These are phyloP conservation scores for Ctenodactylus gundi DNA, from an alignment of 2,113 vertebrate species.

Conservation along the genomic window DNA sequence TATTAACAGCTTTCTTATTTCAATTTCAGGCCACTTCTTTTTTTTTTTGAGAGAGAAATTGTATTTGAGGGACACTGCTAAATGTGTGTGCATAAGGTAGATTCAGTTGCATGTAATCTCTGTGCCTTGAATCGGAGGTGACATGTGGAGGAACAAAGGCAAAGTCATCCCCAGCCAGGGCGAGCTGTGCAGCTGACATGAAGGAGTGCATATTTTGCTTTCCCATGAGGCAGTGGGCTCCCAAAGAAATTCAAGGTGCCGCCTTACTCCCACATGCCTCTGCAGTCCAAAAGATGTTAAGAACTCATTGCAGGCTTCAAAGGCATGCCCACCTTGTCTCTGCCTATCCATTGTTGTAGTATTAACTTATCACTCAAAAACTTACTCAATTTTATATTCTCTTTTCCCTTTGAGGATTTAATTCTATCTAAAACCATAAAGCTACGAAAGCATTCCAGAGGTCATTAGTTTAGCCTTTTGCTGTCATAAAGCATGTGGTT, in stretches of 20 bases:
- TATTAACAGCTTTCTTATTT: background rate
- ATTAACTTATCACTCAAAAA: constrained; percentile 53
- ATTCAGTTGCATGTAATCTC: background rate
- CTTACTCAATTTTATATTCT: constrained; percentile 50
- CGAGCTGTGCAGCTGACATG: background rate
- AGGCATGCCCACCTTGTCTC: background rate
- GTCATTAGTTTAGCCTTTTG: constrained; percentile 44
- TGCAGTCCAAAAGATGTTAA: background rate
- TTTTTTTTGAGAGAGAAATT: background rate
- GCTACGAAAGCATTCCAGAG: constrained; percentile 39
- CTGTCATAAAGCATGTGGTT: constrained; percentile 15
- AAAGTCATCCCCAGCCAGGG: background rate
- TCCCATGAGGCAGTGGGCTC: rapidly evolving
- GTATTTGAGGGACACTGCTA: background rate
- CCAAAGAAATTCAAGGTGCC: background rate
- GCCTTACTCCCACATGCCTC: background rate
- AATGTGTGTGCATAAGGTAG: background rate
- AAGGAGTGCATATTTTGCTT: background rate
- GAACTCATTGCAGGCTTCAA: constrained; percentile 40
- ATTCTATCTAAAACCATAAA: constrained; percentile 47
- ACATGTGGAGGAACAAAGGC: background rate
- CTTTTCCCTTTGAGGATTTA: constrained; percentile 63
- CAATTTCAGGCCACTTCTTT: background rate
- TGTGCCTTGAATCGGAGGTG: background rate
- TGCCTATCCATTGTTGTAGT: constrained; percentile 49